These are phyloP conservation scores for Xylophagus ater DNA, from an alignment of 2,888 invertebrate species.

Conservation along the genomic window DNA sequence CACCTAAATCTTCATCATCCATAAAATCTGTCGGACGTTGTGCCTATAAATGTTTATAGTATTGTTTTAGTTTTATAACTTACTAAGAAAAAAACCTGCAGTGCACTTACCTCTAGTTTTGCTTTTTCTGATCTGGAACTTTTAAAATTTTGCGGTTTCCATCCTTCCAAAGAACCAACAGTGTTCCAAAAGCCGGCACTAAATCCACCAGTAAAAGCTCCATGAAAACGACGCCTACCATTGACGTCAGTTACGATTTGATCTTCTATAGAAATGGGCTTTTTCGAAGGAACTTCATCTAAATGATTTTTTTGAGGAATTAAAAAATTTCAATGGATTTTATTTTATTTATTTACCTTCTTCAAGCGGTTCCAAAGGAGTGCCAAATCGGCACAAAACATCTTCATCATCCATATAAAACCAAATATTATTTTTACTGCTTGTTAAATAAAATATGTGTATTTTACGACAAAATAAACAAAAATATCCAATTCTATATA, in stretches of 20 bases:
- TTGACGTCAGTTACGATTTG: slow-evolving; percentile 83
- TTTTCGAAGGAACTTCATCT: slow-evolving; percentile 73
- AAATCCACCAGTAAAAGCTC: slow-evolving; percentile 96
- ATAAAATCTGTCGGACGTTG: slow-evolving; percentile 89
- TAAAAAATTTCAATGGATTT: neutral
- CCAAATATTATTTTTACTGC: neutral
- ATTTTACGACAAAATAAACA: no score
- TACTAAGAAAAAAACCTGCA: no score
- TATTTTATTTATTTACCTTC: slow-evolving; percentile 51
- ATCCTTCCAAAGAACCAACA: slow-evolving; percentile 92
- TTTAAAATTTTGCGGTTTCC: slow-evolving; percentile 81
- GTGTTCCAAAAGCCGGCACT: slow-evolving; percentile 96
- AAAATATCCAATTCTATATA: no score
- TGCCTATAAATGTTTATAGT: slow-evolving; percentile 17
- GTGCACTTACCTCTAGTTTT: slow-evolving; percentile 17
- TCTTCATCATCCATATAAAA: slow-evolving; percentile 48
- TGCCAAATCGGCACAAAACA: slow-evolving; percentile 62
- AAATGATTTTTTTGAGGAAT: slow-evolving; percentile 16
- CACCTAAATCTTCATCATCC: slow-evolving; percentile 94
- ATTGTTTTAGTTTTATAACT: no score
- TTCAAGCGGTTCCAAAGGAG: slow-evolving; percentile 66
- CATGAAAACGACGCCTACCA: slow-evolving; percentile 88
- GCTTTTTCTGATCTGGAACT: slow-evolving; percentile 72
- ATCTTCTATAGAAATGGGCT: slow-evolving; percentile 68
- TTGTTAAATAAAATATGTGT: neutral